Evolutionary conservation across 2,888 invertebrate genomes (phyloP), one percentile per base, ranked within the genome.

Genomic region (Hyppa rectilinea): DNA sequence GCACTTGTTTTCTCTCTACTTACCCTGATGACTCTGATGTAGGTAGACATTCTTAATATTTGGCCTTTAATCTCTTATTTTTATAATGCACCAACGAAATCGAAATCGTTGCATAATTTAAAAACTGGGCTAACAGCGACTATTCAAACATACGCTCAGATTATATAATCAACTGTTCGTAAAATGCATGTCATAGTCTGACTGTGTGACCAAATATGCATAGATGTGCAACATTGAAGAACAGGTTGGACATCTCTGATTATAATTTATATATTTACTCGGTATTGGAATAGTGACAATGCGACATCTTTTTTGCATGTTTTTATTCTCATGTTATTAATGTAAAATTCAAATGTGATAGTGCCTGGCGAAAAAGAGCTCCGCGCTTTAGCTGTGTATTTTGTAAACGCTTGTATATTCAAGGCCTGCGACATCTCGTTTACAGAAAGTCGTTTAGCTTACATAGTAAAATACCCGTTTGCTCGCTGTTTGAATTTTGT

Each of bases 391-490:
- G 86, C 87, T 82, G 86, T 86, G 83, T 88, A 88, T 91, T 90
- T 91, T 89, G 90, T 90, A 89, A 91, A 92, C 87, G 85, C 87
- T 90, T 88, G 87, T 87, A 83, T 85, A 86, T 90, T 91, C 94
- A 94, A 94, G 94, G 94, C 87, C 92, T 92, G 90, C 92, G 89
- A 93, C 93, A 93, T 92, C 92, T 91, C 87, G 89, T 88, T 90
- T 89, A 89, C 91, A 89, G 91, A 93, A 94, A 93, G 94, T 91
- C 86, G 92, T 92, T 91, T 90, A 89, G 90, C 84, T 89, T 92
- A 93, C 92, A 92, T 90, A 91, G 93, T 93, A 91, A 87, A 88
- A 89, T 90, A 91, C 92, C 81, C 79, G 91, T 91, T 88, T 86
- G 69, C 72, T 79, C 71, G 76, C 76, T 82, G 84, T 88, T 87